These are phyloP conservation scores for Zaprionus tsacasi DNA, from an alignment of 1,140 invertebrate species.

Conservation along the genomic window DNA sequence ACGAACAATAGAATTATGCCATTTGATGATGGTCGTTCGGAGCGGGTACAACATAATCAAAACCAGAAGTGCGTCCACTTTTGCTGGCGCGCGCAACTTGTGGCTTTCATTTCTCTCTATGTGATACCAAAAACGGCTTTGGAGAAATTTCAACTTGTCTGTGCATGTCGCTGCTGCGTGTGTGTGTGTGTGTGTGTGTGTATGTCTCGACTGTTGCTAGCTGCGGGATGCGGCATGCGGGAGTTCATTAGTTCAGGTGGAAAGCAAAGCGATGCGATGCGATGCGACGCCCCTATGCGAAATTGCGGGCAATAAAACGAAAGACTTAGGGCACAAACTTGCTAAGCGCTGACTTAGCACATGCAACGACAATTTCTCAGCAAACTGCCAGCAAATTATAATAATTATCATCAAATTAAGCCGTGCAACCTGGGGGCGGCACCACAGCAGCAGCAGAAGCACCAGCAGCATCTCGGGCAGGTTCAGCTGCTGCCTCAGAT, in stretches of 20 bases:
- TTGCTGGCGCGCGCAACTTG: slow-evolving; percentile 45
- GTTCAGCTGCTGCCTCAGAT: slow-evolving; percentile 11
- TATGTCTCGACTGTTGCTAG: slow-evolving; percentile 41
- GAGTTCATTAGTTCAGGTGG: slow-evolving; percentile 61
- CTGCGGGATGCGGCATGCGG: slow-evolving; percentile 55
- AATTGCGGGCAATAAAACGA: slow-evolving; percentile 45
- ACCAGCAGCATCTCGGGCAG: neutral
- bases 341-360: slow-evolving; percentile 23
- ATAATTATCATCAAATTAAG: slow-evolving; percentile 64
- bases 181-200: slow-evolving; percentile 17
- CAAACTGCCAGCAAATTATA: slow-evolving; percentile 62
- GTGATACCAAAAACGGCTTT: slow-evolving; percentile 72
- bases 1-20: slow-evolving; percentile 79
- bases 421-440: slow-evolving; percentile 42
- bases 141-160: slow-evolving; percentile 68
- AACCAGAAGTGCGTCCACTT: slow-evolving; percentile 59
- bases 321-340: slow-evolving; percentile 75
- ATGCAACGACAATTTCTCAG: slow-evolving; percentile 52
- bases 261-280: slow-evolving; percentile 32
- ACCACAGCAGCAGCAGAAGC: slow-evolving; percentile 33
- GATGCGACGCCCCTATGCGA: slow-evolving; percentile 16
- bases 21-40: slow-evolving; percentile 51
- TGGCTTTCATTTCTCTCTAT: slow-evolving; percentile 79
- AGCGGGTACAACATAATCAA: slow-evolving; percentile 55
- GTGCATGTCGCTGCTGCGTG: too few relatives aligned